Evolutionary conservation across 2,888 invertebrate genomes (phyloP), one percentile per base, ranked within the genome.

Genomic region (Drosophila mimica): DNA sequence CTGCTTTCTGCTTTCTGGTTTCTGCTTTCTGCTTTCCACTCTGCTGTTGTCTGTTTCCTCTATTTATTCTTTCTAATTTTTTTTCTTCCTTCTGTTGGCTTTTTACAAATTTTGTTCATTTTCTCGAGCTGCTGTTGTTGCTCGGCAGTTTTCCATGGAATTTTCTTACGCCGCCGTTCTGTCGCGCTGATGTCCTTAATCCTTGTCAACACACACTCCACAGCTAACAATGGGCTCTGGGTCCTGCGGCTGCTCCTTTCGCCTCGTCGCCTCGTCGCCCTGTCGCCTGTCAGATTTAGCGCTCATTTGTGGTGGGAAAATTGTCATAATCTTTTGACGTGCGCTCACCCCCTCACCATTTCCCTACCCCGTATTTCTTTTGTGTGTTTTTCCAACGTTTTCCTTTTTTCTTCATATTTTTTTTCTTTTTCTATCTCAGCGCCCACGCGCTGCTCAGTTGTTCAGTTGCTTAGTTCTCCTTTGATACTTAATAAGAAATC

Each of bases 321-420:
- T 91, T 90, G 91, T 91, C 91, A 92, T 90, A 91, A 91, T 91
- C 92, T 90, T 91, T 92, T 92, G 91, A 91, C 92, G 88, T 82
- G 82, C 76, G 86, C 80, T 78, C n/a, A 65, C 70, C 76, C 79
- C 66, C 67, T n/a, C 54, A 69, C 56, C 48, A 28, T 59, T 49
- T 33, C 62, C 54, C 66, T 61, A 68, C 80, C 60, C 71, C 67
- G 25, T 61, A 57, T 62, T 57, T 60, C 54, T 68, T 74, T 64
- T 69, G 53, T 67, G 56, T 56, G 54, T 56, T 56, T 54, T 66
- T 74, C 20, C 46, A 2, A 46, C 28, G 48, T 63, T 56, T 28
- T 38, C 38, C 33, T 58, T 61, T 46, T 57, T 63, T 53, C 28
- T 51, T 4, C 64, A n/a, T n/a, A n/a, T n/a, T 36, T 48, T 30